These are phyloP conservation scores for Heliconius nattereri DNA, from an alignment of 1,140 invertebrate genomes.

Conservation along the genomic window DNA sequence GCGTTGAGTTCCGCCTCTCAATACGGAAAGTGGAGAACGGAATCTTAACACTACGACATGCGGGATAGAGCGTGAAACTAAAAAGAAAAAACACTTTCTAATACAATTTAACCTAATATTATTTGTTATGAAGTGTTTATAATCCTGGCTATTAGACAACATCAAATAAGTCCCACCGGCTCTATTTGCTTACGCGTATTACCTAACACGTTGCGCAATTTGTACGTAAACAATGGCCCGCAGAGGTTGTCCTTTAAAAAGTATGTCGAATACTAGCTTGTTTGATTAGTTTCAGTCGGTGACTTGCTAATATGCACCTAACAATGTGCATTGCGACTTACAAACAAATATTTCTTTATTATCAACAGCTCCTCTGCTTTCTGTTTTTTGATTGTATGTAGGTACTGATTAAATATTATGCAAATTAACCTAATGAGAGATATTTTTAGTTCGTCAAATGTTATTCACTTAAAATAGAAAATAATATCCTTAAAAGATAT, in stretches of 20 bases:
- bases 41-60: too few relatives aligned
- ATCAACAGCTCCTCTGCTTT: neutral
- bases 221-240: constrained; percentile 35
- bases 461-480: too few relatives aligned
- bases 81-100: too few relatives aligned
- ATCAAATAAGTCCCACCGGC: neutral
- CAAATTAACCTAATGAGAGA: too few relatives aligned
- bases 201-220: constrained; percentile 19
- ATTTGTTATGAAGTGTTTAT: neutral
- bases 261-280: constrained; percentile 61
- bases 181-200: constrained; percentile 11
- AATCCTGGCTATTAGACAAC: neutral
- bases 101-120: neutral
- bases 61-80: neutral
- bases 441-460: too few relatives aligned
- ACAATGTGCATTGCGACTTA: constrained; percentile 14
- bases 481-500: too few relatives aligned
- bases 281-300: constrained; percentile 42
- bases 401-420: neutral
- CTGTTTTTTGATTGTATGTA: neutral
- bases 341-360: neutral
- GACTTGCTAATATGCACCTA: constrained; percentile 34
- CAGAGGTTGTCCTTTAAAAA: constrained; percentile 68
- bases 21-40: too few relatives aligned
- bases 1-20: too few relatives aligned